These are phyloP conservation scores for Tupaia tana DNA, from an alignment of 2,113 vertebrate genomes.

Conservation along the genomic window DNA sequence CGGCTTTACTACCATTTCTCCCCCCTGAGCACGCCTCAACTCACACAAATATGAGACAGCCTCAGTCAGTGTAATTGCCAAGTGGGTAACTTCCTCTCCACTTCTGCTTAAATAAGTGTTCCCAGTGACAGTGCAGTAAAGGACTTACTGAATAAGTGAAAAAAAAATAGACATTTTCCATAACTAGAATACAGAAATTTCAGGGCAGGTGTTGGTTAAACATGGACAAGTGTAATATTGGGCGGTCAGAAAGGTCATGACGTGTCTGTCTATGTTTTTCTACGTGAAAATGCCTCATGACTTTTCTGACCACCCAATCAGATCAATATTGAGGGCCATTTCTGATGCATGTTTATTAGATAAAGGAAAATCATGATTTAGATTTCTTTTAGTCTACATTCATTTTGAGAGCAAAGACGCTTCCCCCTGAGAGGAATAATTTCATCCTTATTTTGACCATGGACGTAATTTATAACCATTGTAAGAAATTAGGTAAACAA, in stretches of 20 bases:
- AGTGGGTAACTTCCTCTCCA: neutral
- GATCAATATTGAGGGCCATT: neutral
- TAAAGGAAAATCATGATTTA: neutral
- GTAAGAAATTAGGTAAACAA: neutral
- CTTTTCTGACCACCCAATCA: neutral
- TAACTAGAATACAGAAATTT: constrained; percentile 15
- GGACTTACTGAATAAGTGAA: neutral
- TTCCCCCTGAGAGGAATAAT: neutral
- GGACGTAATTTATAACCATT: neutral
- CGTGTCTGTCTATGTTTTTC: too few relatives aligned
- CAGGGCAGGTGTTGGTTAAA: neutral
- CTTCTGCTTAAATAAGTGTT: neutral
- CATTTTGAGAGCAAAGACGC: constrained; percentile 20
- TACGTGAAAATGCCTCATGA: too few relatives aligned
- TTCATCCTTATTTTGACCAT: neutral
- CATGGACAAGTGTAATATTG: neutral
- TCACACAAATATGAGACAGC: neutral
- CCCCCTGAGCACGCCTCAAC: neutral
- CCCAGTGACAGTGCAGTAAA: neutral
- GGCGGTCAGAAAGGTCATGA: too few relatives aligned
- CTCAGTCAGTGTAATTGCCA: neutral
- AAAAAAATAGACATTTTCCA: neutral
- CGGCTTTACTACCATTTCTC: neutral
- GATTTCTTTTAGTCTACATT: constrained; percentile 42
- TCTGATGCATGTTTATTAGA: neutral